phyloP scores from a whole-genome alignment of 2,797 vertebrate genomes.

The Sphenopsis melanotis region DNA sequence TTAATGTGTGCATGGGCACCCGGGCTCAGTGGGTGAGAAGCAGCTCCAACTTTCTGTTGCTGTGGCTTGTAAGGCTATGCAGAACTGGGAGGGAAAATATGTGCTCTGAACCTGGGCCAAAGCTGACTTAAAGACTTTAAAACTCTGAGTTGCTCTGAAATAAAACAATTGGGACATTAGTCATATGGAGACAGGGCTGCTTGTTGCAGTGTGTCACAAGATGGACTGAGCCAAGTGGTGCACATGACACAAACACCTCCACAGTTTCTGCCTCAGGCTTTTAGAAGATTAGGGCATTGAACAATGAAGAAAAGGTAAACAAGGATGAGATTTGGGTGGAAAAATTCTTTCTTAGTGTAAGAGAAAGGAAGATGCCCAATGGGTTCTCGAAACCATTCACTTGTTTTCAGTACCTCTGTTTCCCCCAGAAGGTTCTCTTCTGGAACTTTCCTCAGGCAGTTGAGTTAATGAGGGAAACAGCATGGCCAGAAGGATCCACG shows the following conservation, averaged over 20 bases:
- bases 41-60: background rate
- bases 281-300: background rate
- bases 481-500: background rate
- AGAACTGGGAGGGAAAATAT: background rate
- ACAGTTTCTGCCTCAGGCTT: background rate
- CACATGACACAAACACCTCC: background rate
- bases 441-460: background rate
- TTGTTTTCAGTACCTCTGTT: background rate
- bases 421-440: background rate
- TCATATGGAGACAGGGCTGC: background rate
- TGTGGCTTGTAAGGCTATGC: background rate
- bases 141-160: background rate
- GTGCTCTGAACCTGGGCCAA: background rate
- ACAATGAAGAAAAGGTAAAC: background rate
- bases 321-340: accelerated
- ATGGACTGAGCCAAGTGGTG: background rate
- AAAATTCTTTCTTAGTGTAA: background rate
- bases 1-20: background rate
- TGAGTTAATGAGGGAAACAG: background rate
- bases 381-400: background rate
- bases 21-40: background rate
- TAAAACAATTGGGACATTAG: background rate
- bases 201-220: background rate
- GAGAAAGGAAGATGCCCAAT: background rate
- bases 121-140: background rate